A percentile compares a stretch with the other conserved stretches of the same genome.
Conservation (phyloP, 2,888 invertebrate species). For the Cantharis lateralis region DNA sequence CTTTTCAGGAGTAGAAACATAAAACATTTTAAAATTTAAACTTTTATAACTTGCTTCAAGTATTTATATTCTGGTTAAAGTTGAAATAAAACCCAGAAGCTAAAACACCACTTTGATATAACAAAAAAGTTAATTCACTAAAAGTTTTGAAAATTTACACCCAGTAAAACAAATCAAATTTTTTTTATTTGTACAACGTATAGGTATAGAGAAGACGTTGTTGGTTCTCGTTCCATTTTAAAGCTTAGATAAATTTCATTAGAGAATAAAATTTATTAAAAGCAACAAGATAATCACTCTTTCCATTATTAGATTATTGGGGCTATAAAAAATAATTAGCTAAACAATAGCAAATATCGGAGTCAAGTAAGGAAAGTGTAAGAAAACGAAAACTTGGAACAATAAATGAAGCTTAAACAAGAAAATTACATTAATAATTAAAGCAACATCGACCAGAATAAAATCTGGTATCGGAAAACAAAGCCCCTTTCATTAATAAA, state of each 20-base stretch:
- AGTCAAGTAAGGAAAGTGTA: neutral
- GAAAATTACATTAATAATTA: constrained; percentile 25
- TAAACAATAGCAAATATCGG: neutral
- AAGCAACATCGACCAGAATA: constrained; percentile 16
- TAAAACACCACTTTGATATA: neutral
- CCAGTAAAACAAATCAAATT: neutral
- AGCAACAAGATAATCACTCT: neutral
- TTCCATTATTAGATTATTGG: neutral
- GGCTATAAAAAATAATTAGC: neutral
- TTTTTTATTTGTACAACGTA: neutral
- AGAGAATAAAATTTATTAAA: neutral
- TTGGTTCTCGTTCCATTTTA: neutral
- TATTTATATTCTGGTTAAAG: neutral
- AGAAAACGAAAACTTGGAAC: constrained; percentile 6
- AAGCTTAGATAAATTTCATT: neutral
- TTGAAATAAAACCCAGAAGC: neutral
- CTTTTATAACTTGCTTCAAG: neutral
- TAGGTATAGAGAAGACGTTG: neutral
- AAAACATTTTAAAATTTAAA: neutral
- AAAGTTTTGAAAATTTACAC: neutral
- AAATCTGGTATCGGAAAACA: constrained; percentile 13
- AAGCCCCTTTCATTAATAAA: constrained; percentile 22
- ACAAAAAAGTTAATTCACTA: neutral
- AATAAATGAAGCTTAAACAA: constrained; percentile 11
- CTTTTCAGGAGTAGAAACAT: neutral